Evolutionary conservation across 2,113 vertebrate genomes (phyloP).

Genomic region (Thermophis baileyi): DNA sequence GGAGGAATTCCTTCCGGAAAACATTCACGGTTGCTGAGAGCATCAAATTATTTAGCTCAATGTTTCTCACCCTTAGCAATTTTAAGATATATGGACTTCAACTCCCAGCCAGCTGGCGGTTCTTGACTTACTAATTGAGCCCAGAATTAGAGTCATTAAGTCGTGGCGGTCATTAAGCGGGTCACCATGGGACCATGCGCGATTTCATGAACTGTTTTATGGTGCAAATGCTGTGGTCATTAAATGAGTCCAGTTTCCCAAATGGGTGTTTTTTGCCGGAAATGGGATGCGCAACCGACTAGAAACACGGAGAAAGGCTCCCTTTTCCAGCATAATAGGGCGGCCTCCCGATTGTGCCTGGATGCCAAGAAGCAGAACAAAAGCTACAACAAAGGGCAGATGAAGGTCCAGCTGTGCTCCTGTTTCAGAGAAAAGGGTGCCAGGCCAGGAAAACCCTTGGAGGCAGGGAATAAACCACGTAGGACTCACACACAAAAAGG

Average conservation of each 20-base stretch:
- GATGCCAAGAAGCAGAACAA: background rate
- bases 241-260: too few relatives aligned
- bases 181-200: too few relatives aligned
- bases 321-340: background rate
- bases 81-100: background rate
- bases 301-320: background rate
- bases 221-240: too few relatives aligned
- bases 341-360: background rate
- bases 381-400: background rate
- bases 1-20: background rate
- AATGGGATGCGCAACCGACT: background rate
- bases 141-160: too few relatives aligned
- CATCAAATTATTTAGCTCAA: background rate
- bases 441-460: background rate
- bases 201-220: too few relatives aligned
- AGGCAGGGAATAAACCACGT: background rate
- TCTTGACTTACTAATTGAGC: too few relatives aligned
- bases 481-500: background rate
- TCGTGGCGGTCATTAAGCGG: too few relatives aligned
- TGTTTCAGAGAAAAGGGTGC: background rate
- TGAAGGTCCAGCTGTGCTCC: background rate
- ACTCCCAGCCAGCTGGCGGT: background rate
- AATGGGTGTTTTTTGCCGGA: too few relatives aligned
- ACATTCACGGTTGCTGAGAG: background rate
- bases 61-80: background rate